A percentile compares a stretch with the other conserved stretches of the same genome.
Conservation (phyloP, 2,113 vertebrate species). For the Stegastes partitus region DNA sequence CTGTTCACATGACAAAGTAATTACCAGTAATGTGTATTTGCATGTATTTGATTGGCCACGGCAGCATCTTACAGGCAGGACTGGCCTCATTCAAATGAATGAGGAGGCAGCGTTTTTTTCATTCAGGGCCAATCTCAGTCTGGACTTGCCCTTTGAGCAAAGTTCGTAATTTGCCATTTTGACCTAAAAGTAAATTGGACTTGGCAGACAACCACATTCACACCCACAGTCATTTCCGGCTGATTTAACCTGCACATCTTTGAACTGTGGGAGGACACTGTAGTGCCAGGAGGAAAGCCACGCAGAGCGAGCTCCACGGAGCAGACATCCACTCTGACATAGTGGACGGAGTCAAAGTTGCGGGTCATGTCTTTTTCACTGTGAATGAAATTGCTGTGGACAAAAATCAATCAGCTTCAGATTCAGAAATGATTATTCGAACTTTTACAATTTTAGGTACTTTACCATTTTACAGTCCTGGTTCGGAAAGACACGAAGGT, state of each 20-base stretch:
- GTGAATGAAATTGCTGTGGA: no score
- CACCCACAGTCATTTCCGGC: background rate
- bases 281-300: no score
- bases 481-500: background rate
- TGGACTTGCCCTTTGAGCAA: background rate
- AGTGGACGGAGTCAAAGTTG: no score
- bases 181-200: background rate
- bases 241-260: slow-evolving; percentile 4
- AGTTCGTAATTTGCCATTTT: slow-evolving; percentile 22
- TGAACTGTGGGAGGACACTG: no score
- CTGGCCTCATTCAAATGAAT: background rate
- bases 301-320: no score
- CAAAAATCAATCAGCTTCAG: background rate
- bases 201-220: background rate
- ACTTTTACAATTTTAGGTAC: background rate
- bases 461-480: no score
- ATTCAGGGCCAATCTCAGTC: background rate
- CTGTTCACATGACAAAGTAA: background rate
- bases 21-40: background rate
- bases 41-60: background rate
- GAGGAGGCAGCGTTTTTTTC: background rate
- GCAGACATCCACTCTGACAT: no score
- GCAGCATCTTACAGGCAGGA: background rate
- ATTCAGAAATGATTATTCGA: background rate
- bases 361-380: no score